phyloP scores from a whole-genome alignment of 37 sponge, comb jelly and placozoan species.

The Cliona cf. orientalis region DNA sequence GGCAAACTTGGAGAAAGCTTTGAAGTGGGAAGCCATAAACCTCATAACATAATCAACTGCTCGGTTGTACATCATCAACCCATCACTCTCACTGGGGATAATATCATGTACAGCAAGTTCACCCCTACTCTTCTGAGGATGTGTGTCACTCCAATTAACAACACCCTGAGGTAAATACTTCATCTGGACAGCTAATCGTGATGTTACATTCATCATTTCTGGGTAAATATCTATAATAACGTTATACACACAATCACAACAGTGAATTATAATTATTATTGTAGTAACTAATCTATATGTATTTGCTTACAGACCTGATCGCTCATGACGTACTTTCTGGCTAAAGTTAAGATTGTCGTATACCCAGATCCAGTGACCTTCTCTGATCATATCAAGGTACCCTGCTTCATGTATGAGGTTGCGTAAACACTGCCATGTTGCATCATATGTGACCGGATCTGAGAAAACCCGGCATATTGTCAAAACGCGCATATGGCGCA shows the following conservation, averaged over 20 bases:
- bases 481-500: no score
- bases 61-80: background rate
- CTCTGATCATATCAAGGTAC: background rate
- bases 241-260: background rate
- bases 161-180: background rate
- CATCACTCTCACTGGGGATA: conserved; percentile 8
- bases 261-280: no score
- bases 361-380: conserved; percentile 10
- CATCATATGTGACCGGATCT: no score
- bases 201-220: conserved; percentile 9
- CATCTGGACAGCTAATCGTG: background rate
- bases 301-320: background rate
- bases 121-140: background rate
- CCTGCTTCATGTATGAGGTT: background rate
- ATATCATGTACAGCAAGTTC: background rate
- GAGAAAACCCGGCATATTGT: no score
- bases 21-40: background rate
- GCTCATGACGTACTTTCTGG: conserved; percentile 5
- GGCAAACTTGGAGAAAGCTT: background rate
- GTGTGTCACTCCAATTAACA: conserved; percentile 6
- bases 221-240: background rate
- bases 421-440: background rate
- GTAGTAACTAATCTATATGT: no score
- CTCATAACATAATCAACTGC: conserved; percentile 9
- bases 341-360: conserved; percentile 7